Evolutionary conservation across 2,113 vertebrate genomes (phyloP).

Genomic region (Notothenia rossii): DNA sequence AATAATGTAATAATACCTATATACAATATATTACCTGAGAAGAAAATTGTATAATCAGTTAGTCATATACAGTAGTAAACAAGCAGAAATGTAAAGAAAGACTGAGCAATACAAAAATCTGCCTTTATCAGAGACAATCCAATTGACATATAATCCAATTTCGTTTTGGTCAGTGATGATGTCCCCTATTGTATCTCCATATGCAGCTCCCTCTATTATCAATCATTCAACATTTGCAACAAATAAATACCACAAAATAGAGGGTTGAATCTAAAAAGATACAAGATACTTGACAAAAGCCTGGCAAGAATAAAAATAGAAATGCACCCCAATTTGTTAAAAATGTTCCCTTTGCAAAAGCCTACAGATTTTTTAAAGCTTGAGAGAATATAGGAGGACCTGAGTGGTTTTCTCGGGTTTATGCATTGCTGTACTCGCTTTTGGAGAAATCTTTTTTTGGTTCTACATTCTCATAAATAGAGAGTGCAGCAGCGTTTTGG

Average conservation of each 20-base stretch:
- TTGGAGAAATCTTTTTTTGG: slow-evolving; percentile 53
- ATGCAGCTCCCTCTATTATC: neutral
- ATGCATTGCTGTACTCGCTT: slow-evolving; percentile 23
- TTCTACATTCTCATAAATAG: slow-evolving; percentile 90
- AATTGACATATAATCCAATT: slow-evolving; percentile 9
- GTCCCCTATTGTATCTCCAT: slow-evolving; percentile 1
- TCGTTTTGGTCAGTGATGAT: slow-evolving; percentile 30
- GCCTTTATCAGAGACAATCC: slow-evolving; percentile 10
- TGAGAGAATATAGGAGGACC: neutral
- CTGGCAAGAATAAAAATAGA: slow-evolving; percentile 38
- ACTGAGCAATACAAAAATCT: slow-evolving; percentile 28
- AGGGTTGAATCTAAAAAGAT: slow-evolving; percentile 29
- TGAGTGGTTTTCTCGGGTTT: neutral
- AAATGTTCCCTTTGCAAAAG: slow-evolving; percentile 38
- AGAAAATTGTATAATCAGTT: slow-evolving; percentile 32
- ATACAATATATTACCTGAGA: slow-evolving; percentile 72
- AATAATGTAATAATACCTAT: slow-evolving; percentile 37
- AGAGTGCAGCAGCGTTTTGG: slow-evolving; percentile 89
- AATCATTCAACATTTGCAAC: slow-evolving; percentile 38
- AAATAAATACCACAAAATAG: slow-evolving; percentile 65
- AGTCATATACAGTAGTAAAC: slow-evolving; percentile 53
- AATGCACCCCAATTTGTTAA: slow-evolving; percentile 35
- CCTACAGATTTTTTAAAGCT: slow-evolving; percentile 11
- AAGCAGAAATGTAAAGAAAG: slow-evolving; percentile 24
- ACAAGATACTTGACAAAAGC: slow-evolving; percentile 12